Percentiles rank a stretch among this genome's conserved stretches.
Evolutionary conservation across 2,888 invertebrate genomes (phyloP).

Genomic region (Loripinus fragilis): DNA sequence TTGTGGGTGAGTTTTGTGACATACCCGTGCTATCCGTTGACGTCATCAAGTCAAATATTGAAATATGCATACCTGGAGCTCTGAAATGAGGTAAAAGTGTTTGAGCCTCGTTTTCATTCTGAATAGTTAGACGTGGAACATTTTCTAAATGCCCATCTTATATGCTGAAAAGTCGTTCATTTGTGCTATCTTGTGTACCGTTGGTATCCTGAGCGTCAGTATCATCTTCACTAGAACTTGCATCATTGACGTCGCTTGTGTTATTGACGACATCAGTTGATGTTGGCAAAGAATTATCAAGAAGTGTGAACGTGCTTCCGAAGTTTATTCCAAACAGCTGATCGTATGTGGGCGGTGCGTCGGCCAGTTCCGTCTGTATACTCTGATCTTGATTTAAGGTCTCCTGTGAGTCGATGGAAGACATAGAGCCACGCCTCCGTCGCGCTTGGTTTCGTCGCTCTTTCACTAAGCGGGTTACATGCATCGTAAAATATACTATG

Average conservation of each 20-base stretch:
- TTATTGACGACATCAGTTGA: neutral
- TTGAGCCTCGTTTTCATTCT: slow-evolving; percentile 11
- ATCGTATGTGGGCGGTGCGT: slow-evolving; percentile 52
- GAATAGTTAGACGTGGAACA: neutral
- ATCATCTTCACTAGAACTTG: neutral
- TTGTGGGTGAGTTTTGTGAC: slow-evolving; percentile 21
- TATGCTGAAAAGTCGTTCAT: neutral
- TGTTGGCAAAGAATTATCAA: neutral
- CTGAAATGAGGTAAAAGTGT: slow-evolving; percentile 6
- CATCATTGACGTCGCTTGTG: neutral
- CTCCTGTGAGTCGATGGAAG: neutral
- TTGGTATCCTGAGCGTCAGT: neutral
- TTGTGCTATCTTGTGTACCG: neutral
- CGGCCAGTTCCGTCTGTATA: slow-evolving; percentile 42
- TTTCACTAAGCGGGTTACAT: slow-evolving; percentile 35
- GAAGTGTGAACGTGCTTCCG: neutral
- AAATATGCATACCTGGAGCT: slow-evolving; percentile 55
- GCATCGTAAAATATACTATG: slow-evolving; percentile 51
- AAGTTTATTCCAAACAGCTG: slow-evolving; percentile 41
- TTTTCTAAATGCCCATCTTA: slow-evolving; percentile 7
- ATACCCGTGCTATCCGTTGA: neutral
- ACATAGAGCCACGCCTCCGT: neutral
- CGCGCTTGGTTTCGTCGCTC: slow-evolving; percentile 17
- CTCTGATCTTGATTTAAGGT: slow-evolving; percentile 7
- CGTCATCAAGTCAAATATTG: slow-evolving; percentile 46